Percentiles rank a stretch among this genome's conserved stretches.
These are phyloP conservation scores for Mystacides longicornis DNA, from an alignment of 2,888 invertebrate species.

Conservation along the genomic window DNA sequence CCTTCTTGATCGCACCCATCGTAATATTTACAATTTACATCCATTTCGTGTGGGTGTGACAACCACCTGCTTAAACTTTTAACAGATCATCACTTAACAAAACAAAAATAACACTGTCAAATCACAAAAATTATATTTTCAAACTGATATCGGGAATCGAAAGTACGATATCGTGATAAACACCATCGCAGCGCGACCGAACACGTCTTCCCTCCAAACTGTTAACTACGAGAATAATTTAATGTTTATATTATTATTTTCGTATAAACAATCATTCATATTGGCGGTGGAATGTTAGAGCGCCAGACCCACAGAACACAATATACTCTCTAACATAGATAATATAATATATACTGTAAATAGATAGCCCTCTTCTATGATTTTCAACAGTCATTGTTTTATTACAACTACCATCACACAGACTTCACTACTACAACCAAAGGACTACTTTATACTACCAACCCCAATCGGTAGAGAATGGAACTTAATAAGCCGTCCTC, in stretches of 20 bases:
- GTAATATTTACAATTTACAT: conserved; percentile 39
- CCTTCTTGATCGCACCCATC: conserved; percentile 60
- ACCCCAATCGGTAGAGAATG: too few species aligned
- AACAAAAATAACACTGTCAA: conserved; percentile 4
- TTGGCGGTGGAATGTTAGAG: too few species aligned
- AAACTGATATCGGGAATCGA: not conserved
- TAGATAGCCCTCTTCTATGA: too few species aligned
- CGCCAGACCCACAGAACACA: too few species aligned
- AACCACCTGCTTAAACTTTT: not conserved
- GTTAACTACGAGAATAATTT: not conserved
- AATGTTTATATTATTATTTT: not conserved
- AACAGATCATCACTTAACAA: conserved; percentile 13
- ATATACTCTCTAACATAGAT: too few species aligned
- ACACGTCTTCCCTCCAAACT: not conserved
- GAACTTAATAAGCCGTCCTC: too few species aligned
- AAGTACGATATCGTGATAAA: not conserved
- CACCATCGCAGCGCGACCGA: not conserved
- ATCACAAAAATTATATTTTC: conserved; percentile 6
- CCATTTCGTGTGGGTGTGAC: conserved; percentile 10
- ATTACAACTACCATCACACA: too few species aligned
- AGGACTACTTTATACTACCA: too few species aligned
- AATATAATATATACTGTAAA: too few species aligned
- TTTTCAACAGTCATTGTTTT: too few species aligned
- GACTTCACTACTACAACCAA: too few species aligned
- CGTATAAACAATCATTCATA: not conserved